These are phyloP conservation scores for Drosophila bifasciata DNA, from an alignment of 1,140 invertebrate species.

Conservation along the genomic window DNA sequence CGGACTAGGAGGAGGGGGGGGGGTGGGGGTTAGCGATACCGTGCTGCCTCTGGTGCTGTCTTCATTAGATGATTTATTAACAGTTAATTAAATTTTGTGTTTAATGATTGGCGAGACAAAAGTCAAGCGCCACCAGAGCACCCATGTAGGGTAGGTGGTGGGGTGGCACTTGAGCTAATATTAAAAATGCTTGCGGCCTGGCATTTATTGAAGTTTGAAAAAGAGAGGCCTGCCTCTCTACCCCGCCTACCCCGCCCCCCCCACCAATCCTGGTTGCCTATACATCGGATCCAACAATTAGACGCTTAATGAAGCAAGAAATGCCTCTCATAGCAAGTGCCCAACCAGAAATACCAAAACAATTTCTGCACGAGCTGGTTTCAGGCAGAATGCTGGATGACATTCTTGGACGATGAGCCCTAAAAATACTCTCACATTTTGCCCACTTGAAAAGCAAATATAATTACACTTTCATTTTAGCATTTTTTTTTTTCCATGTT, in stretches of 20 bases:
- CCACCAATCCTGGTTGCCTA: constrained; percentile 18
- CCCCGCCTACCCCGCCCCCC: too few relatives aligned
- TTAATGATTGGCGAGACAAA: constrained; percentile 65
- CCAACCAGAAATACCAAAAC: constrained; percentile 43
- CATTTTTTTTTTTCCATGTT: constrained; percentile 12
- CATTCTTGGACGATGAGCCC: constrained; percentile 2
- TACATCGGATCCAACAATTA: constrained; percentile 57
- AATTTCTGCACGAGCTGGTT: constrained; percentile 32
- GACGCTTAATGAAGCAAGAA: constrained; percentile 72
- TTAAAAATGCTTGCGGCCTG: constrained; percentile 71
- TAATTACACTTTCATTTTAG: constrained; percentile 38
- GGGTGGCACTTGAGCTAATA: constrained; percentile 30
- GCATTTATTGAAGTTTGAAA: constrained; percentile 68
- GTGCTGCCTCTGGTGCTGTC: constrained; percentile 38
- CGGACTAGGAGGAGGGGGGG: constrained; percentile 12
- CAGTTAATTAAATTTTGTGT: constrained; percentile 82
- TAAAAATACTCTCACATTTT: constrained; percentile 18
- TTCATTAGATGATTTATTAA: constrained; percentile 79
- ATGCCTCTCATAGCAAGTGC: constrained; percentile 70
- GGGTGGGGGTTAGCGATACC: too few relatives aligned
- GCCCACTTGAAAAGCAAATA: constrained; percentile 21
- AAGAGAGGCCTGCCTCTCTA: constrained; percentile 73
- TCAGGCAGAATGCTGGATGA: constrained; percentile 5
- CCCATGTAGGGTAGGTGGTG: too few relatives aligned
- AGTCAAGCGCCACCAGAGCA: constrained; percentile 19